Evolutionary conservation across 2,888 invertebrate genomes (phyloP).

Genomic region (Dynastes maya): DNA sequence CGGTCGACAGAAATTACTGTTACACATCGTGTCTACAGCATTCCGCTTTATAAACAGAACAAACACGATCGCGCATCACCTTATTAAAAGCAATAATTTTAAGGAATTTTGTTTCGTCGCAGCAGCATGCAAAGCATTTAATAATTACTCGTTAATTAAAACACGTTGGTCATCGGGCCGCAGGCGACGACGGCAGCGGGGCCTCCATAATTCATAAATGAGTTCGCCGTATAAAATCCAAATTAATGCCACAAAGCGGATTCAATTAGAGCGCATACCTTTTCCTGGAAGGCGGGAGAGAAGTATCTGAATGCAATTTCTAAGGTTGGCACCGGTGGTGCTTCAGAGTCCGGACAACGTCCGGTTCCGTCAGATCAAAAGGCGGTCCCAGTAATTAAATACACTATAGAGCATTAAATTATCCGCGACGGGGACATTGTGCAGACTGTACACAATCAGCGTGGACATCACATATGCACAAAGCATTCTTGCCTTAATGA

Average conservation of each 20-base stretch:
- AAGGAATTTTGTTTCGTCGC: conserved; percentile 39
- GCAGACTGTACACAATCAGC: conserved; percentile 67
- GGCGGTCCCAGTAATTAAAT: conserved; percentile 69
- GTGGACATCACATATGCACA: conserved; percentile 70
- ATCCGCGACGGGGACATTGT: conserved; percentile 63
- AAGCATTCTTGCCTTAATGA: conserved; percentile 70
- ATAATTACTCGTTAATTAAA: conserved; percentile 46
- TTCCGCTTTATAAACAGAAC: neutral
- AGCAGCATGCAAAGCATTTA: conserved; percentile 44
- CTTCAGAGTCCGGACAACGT: conserved; percentile 66
- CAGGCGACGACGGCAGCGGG: conserved; percentile 3
- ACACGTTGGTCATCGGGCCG: conserved; percentile 39
- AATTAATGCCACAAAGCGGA: conserved; percentile 57
- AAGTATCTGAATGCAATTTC: conserved; percentile 61
- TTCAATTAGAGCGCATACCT: conserved; percentile 61
- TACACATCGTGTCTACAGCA: too few relatives aligned
- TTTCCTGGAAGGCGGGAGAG: conserved; percentile 48
- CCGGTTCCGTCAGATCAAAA: conserved; percentile 67
- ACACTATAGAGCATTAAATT: conserved; percentile 70
- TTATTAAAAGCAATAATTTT: conserved; percentile 48
- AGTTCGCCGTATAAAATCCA: conserved; percentile 49
- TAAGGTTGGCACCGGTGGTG: conserved; percentile 63
- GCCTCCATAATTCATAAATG: conserved; percentile 45
- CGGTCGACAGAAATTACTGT: too few relatives aligned
- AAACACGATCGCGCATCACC: conserved; percentile 8